These are phyloP conservation scores for Lonchura striata DNA, from an alignment of 2,113 vertebrate genomes.

Conservation along the genomic window DNA sequence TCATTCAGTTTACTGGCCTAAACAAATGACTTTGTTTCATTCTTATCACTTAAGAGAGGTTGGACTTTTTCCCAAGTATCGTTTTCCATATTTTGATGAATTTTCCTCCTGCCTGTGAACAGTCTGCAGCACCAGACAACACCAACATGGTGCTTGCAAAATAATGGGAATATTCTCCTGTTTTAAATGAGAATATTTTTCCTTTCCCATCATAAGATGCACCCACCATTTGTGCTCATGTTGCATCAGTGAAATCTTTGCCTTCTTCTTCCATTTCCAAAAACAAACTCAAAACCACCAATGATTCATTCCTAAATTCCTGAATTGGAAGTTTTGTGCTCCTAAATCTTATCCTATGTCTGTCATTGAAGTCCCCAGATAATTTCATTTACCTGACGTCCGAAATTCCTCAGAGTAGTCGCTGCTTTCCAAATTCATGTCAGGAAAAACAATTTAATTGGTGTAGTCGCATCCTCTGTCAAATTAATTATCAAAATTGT, in stretches of 20 bases:
- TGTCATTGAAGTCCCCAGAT: not conserved
- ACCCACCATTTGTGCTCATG: not conserved
- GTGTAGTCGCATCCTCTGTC: not conserved
- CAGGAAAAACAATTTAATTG: not conserved
- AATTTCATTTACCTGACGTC: not conserved
- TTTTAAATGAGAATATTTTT: not conserved
- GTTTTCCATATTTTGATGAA: not conserved
- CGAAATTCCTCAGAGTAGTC: not conserved
- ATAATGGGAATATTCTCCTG: too few species aligned
- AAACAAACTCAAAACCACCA: not conserved
- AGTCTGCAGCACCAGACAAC: not conserved
- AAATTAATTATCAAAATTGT: conserved; percentile 42
- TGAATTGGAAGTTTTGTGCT: not conserved
- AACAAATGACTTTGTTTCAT: not conserved
- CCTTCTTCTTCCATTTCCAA: not conserved
- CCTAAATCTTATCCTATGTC: not conserved
- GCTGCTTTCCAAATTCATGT: not conserved
- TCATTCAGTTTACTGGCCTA: not conserved
- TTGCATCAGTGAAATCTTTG: not conserved
- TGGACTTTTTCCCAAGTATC: rapidly evolving
- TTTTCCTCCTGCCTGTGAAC: not conserved
- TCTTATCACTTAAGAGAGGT: not conserved
- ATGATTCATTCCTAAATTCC: not conserved
- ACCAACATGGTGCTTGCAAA: not conserved
- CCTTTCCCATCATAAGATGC: not conserved